These are phyloP conservation scores for Lates japonicus DNA, from an alignment of 2,797 vertebrate genomes.

Conservation along the genomic window DNA sequence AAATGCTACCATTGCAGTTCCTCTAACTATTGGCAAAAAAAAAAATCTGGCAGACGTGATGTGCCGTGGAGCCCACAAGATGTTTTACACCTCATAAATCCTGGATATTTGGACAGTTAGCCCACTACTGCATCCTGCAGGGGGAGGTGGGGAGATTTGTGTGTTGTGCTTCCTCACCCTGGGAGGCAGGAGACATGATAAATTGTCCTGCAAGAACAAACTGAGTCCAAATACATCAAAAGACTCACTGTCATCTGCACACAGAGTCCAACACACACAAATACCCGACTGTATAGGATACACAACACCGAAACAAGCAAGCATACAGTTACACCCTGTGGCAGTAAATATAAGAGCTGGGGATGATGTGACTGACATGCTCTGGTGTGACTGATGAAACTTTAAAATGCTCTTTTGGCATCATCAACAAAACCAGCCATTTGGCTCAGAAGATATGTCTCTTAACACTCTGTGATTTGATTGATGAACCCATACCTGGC, in stretches of 20 bases:
- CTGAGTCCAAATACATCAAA: constrained; percentile 67
- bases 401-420: constrained; percentile 52
- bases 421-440: constrained; percentile 55
- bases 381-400: constrained; percentile 56
- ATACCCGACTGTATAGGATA: neutral
- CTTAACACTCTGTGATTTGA: constrained; percentile 59
- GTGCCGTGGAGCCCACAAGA: constrained; percentile 34
- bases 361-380: constrained; percentile 44
- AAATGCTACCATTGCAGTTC: constrained; percentile 13
- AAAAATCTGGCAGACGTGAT: constrained; percentile 30
- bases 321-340: neutral
- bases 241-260: constrained; percentile 31
- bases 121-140: constrained; percentile 52
- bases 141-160: constrained; percentile 73
- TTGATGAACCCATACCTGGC: constrained; percentile 60
- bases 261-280: constrained; percentile 10
- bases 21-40: constrained; percentile 9
- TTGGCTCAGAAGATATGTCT: constrained; percentile 60
- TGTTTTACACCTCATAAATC: constrained; percentile 73
- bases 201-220: constrained; percentile 69
- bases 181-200: constrained; percentile 67
- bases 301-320: neutral
- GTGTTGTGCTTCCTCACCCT: constrained; percentile 64
- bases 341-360: neutral
- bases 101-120: constrained; percentile 67